Evolutionary conservation across 1,140 invertebrate genomes (phyloP), one percentile per base, ranked within the genome.

Genomic region (Daktulosphaira vitifoliae): DNA sequence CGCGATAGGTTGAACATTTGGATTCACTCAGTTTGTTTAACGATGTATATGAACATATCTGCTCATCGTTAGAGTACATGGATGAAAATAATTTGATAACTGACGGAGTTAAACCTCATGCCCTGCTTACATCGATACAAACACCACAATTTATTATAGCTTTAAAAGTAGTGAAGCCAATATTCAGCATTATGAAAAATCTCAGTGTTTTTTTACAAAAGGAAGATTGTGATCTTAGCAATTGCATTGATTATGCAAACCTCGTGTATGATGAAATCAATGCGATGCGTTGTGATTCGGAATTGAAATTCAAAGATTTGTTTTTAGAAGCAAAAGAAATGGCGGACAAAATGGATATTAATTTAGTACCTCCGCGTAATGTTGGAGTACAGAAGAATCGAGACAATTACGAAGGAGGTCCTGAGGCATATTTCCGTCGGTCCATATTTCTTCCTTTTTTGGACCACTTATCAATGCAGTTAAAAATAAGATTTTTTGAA

Each of bases 61-160:
- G n/a, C 15, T 51, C 8, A 26, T 26, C 25, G 0, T 18, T 51
- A 51, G 49, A 51, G 9, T 26, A 51, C 2, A 16, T 52, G 29
- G 16, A 52, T 52, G 29, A 52, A 37, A 33, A 33, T 18, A 52
- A 37, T 33, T 33, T 52, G 16, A 52, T 33, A 52, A 33, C 50
- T 7, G 4, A 15, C 16, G 29, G 50, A 33, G 11, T 52, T 3
- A 33, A 52, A 37, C 29, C 16, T 33, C n/a, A 52, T 52, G 50
- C 8, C 26, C 50, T 52, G 5, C 29, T 37, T 22, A 1, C 29
- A 33, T 33, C 50, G 16, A 52, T 52, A 20, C 2, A 52, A 37
- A 52, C 29, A 15, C 50, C 18, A 15, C 50, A 52, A 37, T 52
- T 52, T 37, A 52, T 52, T 33, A 52, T 52, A 6, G n/a, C 50